Conservation (phyloP, 2,888 invertebrate species). For the Cremastobaeus sp. region DNA sequence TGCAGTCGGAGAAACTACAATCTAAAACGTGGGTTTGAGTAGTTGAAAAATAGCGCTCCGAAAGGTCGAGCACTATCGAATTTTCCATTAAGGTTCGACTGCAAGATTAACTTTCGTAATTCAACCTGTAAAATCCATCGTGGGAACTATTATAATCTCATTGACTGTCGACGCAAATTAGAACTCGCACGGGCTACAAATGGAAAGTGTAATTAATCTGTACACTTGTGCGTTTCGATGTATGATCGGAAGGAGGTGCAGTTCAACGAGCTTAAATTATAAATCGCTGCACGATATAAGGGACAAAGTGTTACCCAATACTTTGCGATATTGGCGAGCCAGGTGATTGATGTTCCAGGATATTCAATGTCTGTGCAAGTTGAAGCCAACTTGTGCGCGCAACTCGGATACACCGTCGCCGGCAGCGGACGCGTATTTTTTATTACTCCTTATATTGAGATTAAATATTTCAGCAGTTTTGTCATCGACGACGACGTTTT, state of each 20-base stretch:
- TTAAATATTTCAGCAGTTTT: slow-evolving; percentile 51
- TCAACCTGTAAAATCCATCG: slow-evolving; percentile 51
- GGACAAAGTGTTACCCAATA: slow-evolving; percentile 73
- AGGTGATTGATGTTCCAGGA: slow-evolving; percentile 76
- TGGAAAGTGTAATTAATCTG: slow-evolving; percentile 57
- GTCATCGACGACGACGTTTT: slow-evolving; percentile 15
- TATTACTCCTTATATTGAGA: slow-evolving; percentile 50
- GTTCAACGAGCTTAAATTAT: slow-evolving; percentile 66
- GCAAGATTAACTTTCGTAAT: slow-evolving; percentile 55
- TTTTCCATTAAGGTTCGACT: slow-evolving; percentile 54
- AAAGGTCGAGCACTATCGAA: slow-evolving; percentile 45
- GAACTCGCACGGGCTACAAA: slow-evolving; percentile 39
- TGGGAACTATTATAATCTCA: slow-evolving; percentile 58
- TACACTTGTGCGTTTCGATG: slow-evolving; percentile 53
- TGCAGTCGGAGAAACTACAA: slow-evolving; percentile 8
- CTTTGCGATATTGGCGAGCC: slow-evolving; percentile 74
- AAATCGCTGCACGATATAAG: slow-evolving; percentile 69
- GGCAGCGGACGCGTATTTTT: slow-evolving; percentile 48
- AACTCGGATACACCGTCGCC: slow-evolving; percentile 29
- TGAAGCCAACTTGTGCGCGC: slow-evolving; percentile 52
- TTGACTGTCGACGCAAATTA: slow-evolving; percentile 48
- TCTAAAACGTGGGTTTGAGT: slow-evolving; percentile 23
- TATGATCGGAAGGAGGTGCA: slow-evolving; percentile 62
- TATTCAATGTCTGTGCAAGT: slow-evolving; percentile 76
- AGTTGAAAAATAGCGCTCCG: slow-evolving; percentile 43